Base-by-base conservation (phyloP, 2,113 vertebrate genomes). In the Clarias gariepinus region DNA sequence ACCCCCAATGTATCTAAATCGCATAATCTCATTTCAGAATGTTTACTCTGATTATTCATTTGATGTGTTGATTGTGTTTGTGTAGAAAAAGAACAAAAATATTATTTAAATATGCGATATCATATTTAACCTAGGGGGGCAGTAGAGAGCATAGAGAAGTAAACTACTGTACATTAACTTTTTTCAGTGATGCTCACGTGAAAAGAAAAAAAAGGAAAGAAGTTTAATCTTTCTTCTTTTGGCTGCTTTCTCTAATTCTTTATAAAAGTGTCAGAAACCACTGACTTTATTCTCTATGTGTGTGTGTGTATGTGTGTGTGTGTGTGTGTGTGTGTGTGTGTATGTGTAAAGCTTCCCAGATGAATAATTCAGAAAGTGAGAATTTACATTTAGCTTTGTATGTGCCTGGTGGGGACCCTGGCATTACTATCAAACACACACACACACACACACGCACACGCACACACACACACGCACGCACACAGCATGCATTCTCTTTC, bases 351-450 rank as follows among this genome's bases (percentile, higher is more conserved):
- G 69, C 18, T 41, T 21, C 15, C 19, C 2, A 21, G 30, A 71
- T 71, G 68, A 71, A 71, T 71, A 71, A 71, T 71, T 71, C 30
- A 71, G n/a, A n/a, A n/a, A n/a, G 18, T 71, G 33, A 71, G 68
- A 71, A 36, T 41, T 71, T 71, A 30, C 68, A 71, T 21, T 36
- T 71, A 18, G 8, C 68, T 71, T 71, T 71, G 30, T 41, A 71
- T 41, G 3, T 71, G 68, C 68, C 16, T 11, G 18, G 68, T 18
- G 8, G 33, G 30, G 68, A 28, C 30, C 21, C 68, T 71, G 1
- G 19, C 36, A 7, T 71, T 41, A 36, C 33, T 71, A 36, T 33
- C 68, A 71, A 30, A 71, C 36, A 2, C 36, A 36, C 2, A 57
- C 16, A 57, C 10, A 36, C 36, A 41, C 41, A 41, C 41, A 41